These are phyloP conservation scores for Cryptocephalus primarius DNA, from an alignment of 2,888 invertebrate species.

Conservation along the genomic window DNA sequence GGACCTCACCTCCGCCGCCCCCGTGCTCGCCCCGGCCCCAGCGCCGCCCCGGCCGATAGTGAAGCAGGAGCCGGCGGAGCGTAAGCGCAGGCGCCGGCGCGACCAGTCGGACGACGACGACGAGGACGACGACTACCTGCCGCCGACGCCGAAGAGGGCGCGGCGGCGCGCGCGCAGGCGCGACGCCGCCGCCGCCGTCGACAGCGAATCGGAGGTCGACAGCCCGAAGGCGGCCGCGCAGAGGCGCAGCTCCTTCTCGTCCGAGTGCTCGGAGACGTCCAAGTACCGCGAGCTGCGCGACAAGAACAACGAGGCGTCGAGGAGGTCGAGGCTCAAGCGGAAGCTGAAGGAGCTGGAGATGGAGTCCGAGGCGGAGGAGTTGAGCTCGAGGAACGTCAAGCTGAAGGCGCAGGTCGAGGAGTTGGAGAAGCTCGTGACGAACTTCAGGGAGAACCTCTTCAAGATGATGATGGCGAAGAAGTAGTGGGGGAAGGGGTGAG, in stretches of 20 bases:
- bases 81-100: too few relatives aligned
- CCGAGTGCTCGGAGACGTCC: slow-evolving; percentile 34
- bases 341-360: slow-evolving; percentile 46
- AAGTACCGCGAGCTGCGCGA: slow-evolving; percentile 57
- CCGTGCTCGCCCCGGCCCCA: too few relatives aligned
- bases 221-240: neutral
- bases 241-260: slow-evolving; percentile 25
- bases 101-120: slow-evolving; percentile 4
- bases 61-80: too few relatives aligned
- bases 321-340: slow-evolving; percentile 61
- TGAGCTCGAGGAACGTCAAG: slow-evolving; percentile 52
- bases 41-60: too few relatives aligned
- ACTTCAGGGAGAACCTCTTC: slow-evolving; percentile 54
- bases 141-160: slow-evolving; percentile 13
- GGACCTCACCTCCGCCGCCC: too few relatives aligned
- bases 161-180: neutral
- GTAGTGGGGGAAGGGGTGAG: slow-evolving; percentile 33
- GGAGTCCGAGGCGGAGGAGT: slow-evolving; percentile 37
- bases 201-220: slow-evolving; percentile 13
- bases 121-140: slow-evolving; percentile 30
- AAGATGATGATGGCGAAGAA: slow-evolving; percentile 44
- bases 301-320: slow-evolving; percentile 70
- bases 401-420: slow-evolving; percentile 54
- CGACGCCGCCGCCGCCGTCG: slow-evolving; percentile 15
- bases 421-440: slow-evolving; percentile 55